Evolutionary conservation across 2,888 invertebrate species (phyloP).

Genomic region (Molanna angustata): DNA sequence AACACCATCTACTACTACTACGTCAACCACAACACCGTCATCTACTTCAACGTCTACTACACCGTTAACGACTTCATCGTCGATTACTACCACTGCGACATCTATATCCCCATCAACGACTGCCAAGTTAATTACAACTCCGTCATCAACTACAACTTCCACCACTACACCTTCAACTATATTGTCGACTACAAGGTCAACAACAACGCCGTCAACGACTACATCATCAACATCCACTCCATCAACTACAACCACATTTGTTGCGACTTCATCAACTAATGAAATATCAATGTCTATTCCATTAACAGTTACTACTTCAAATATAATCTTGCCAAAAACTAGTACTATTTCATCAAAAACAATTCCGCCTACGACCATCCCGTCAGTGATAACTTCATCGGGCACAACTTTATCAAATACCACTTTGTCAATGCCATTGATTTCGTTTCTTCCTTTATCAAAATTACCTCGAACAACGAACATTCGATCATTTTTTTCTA

Average conservation of each 20-base stretch:
- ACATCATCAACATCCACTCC: not conserved
- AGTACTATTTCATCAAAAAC: too few relatives aligned
- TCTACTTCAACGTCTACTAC: constrained; percentile 1
- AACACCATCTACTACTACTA: not conserved
- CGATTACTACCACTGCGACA: not conserved
- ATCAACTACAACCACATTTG: not conserved
- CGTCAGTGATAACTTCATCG: not conserved
- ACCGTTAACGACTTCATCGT: not conserved
- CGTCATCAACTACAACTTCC: not conserved
- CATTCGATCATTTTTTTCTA: too few relatives aligned
- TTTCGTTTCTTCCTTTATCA: too few relatives aligned
- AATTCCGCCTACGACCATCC: not conserved
- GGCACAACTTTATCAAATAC: too few relatives aligned
- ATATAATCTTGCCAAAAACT: too few relatives aligned
- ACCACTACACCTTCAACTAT: not conserved
- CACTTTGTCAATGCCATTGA: too few relatives aligned
- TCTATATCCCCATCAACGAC: not conserved
- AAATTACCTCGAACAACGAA: too few relatives aligned
- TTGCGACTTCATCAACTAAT: not conserved
- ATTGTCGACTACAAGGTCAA: not conserved
- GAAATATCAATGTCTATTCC: not conserved
- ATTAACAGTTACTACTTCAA: not conserved
- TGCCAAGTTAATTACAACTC: not conserved
- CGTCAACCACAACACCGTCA: not conserved
- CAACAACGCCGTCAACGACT: not conserved